phyloP scores from a whole-genome alignment of 2,113 vertebrate species.

The Campylomormyrus numenius region DNA sequence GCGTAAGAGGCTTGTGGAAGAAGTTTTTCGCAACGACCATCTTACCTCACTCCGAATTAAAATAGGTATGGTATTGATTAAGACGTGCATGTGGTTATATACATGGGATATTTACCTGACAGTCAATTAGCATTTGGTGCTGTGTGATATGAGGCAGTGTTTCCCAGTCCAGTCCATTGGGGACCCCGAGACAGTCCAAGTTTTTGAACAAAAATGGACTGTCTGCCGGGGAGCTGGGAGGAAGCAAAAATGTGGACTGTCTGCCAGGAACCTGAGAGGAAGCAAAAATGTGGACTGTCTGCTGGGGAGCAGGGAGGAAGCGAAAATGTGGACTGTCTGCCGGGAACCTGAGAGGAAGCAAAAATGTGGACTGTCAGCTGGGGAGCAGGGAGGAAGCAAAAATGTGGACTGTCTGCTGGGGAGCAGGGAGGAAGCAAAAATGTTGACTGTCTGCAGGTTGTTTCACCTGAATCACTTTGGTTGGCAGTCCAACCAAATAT shows the following conservation, averaged over 20 bases:
- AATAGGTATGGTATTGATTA: background rate
- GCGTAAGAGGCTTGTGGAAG: background rate
- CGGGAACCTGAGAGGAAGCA: too few species aligned
- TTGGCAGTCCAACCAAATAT: background rate
- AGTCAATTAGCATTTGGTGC: background rate
- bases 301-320: background rate
- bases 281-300: background rate
- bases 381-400: background rate
- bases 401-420: background rate
- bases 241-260: background rate
- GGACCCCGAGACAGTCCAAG: background rate
- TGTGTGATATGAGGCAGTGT: background rate
- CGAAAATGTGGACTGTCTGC: too few species aligned
- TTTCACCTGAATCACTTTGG: background rate
- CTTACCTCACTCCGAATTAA: background rate
- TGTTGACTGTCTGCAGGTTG: background rate
- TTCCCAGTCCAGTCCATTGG: background rate
- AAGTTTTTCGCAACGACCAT: background rate
- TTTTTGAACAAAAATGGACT: background rate
- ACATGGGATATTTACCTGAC: background rate
- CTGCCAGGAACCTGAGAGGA: background rate
- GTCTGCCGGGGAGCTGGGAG: background rate
- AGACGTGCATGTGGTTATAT: background rate
- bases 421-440: background rate
- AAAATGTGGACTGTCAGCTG: too few species aligned